Percentiles rank a stretch among this genome's conserved stretches.
Conservation (phyloP, 2,888 invertebrate genomes). For the Fragum sueziense region DNA sequence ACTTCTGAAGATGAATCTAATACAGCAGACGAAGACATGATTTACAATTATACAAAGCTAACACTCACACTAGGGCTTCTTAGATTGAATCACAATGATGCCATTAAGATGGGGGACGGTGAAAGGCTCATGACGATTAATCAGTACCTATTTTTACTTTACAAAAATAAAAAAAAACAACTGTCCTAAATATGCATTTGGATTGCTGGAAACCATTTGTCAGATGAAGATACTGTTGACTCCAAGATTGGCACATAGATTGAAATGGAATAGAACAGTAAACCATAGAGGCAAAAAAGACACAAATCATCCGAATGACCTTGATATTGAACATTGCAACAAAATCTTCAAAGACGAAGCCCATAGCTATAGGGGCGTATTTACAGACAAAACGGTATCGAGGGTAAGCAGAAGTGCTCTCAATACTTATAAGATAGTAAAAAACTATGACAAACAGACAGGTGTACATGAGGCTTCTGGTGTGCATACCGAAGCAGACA, state of each 20-base stretch:
- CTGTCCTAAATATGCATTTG: too few species aligned
- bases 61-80: slow-evolving; percentile 33
- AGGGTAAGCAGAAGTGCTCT: slow-evolving; percentile 35
- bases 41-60: slow-evolving; percentile 33
- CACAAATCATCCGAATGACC: slow-evolving; percentile 57
- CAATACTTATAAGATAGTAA: not conserved
- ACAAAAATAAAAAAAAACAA: too few species aligned
- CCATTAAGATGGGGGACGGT: too few species aligned
- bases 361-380: slow-evolving; percentile 44
- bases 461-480: slow-evolving; percentile 6
- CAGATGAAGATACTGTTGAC: slow-evolving; percentile 36
- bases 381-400: slow-evolving; percentile 45
- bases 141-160: slow-evolving; percentile 35
- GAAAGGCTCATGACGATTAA: too few species aligned
- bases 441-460: not conserved
- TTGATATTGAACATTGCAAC: slow-evolving; percentile 49
- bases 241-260: slow-evolving; percentile 38
- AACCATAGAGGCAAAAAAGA: slow-evolving; percentile 49
- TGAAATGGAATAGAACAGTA: slow-evolving; percentile 46
- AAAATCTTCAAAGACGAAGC: slow-evolving; percentile 52
- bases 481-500: slow-evolving; percentile 29
- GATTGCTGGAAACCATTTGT: too few species aligned
- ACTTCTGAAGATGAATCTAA: not conserved
- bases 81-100: too few species aligned
- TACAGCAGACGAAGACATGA: not conserved